phyloP scores from a whole-genome alignment of 2,113 vertebrate genomes.

The Laticauda laticaudata region DNA sequence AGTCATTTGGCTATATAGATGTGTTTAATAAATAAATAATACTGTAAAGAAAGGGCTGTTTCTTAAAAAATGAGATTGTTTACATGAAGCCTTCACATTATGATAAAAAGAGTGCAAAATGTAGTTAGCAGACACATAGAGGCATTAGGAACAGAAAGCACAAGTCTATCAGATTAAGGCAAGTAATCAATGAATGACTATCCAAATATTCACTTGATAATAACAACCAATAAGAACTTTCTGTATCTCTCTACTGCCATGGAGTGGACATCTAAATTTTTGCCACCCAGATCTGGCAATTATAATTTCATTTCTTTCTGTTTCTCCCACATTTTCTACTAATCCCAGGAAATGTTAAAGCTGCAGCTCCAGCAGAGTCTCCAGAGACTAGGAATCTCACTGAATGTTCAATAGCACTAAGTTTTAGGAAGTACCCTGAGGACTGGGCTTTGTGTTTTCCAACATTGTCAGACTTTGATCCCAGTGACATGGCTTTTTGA shows the following conservation, averaged over 20 bases:
- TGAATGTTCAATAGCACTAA: not conserved
- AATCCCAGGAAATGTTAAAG: not conserved
- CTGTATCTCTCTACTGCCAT: not conserved
- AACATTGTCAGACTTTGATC: not conserved
- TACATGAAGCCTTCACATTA: not conserved
- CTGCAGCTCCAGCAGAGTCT: not conserved
- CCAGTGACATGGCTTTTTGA: constrained; percentile 19
- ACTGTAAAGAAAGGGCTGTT: not conserved
- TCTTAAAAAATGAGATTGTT: not conserved
- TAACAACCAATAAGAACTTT: not conserved
- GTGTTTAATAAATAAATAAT: not conserved
- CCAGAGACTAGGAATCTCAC: not conserved
- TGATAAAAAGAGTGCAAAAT: not conserved
- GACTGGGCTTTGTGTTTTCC: constrained; percentile 4
- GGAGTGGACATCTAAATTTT: not conserved
- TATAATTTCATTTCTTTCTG: not conserved
- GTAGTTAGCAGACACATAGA: not conserved
- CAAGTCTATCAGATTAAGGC: not conserved
- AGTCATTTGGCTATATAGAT: not conserved
- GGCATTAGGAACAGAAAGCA: no score
- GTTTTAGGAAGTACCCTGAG: not conserved
- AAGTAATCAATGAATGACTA: not conserved
- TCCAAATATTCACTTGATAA: not conserved
- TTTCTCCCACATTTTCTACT: not conserved
- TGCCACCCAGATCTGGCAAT: not conserved